Base-by-base conservation (phyloP, 2,113 vertebrate genomes). In the Passer domesticus region DNA sequence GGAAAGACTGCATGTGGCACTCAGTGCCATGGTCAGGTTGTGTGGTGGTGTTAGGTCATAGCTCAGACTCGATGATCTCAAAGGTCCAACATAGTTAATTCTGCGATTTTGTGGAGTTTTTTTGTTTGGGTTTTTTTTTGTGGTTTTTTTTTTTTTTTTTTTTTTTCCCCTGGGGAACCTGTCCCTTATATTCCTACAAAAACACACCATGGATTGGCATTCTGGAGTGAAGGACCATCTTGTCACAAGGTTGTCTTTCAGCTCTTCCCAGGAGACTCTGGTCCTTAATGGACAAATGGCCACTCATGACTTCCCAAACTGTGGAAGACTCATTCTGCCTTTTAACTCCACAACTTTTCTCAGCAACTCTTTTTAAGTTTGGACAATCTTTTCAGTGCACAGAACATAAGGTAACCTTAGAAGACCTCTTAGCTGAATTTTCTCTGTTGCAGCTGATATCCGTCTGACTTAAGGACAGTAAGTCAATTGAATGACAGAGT, bases 31-130 rank as follows among this genome's bases (percentile, higher is more conserved):
- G 24, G 23, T 20, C 19, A 24, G 82, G 23, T n/a, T 66, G 59
- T 49, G 47, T 49, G 24, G n/a, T 41, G 43, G 4, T n/a, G 5
- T 30, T 56, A 41, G 70, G 20, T 10, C 43, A 56, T 15, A 47
- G n/a, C 22, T 30, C 1, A 2, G 41, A n/a, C 50, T 56, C 0
- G 1, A 23, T 19, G 22, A 28, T 13, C 41, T n/a, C 41, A 28
- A 55, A 74, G 18, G 23, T n/a, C 30, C 28, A 56, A 9, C 10
- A 28, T 13, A 64, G 12, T 23, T 60, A 70, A n/a, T 52, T 23
- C 19, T 30, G 50, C 47, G 9, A 23, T 74, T 84, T 15, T 64
- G 10, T 7, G 9, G 39, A 5, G n/a, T n/a, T n/a, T n/a, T n/a
- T n/a, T n/a, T n/a, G n/a, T n/a, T n/a, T n/a, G n/a, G n/a, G n/a